These are phyloP conservation scores for Petaurus breviceps DNA, from an alignment of 2,113 vertebrate genomes.

Conservation along the genomic window DNA sequence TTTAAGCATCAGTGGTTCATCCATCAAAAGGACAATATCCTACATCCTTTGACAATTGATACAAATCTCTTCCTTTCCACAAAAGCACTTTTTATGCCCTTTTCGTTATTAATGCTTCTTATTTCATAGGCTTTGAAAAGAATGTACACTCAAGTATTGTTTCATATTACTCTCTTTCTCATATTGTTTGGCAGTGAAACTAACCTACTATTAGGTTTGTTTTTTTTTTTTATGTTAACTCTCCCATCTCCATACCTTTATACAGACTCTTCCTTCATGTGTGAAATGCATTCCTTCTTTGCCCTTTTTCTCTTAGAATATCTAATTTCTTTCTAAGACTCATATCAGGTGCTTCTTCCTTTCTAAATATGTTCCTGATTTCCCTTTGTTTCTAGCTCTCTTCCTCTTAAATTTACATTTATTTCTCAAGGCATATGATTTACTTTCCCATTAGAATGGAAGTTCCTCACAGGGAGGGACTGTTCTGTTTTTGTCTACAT, in stretches of 20 bases:
- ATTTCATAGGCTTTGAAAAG: not conserved
- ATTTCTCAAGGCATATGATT: not conserved
- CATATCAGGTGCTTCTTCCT: not conserved
- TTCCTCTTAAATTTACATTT: not conserved
- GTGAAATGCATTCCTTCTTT: not conserved
- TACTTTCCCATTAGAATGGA: not conserved
- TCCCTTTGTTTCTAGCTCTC: not conserved
- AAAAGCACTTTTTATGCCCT: not conserved
- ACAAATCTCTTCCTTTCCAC: not conserved
- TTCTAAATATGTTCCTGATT: not conserved
- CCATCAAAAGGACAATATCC: not conserved
- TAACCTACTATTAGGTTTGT: not conserved
- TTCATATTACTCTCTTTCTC: not conserved
- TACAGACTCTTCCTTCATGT: not conserved
- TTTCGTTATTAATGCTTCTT: not conserved
- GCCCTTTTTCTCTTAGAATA: not conserved
- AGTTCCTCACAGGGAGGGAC: not conserved
- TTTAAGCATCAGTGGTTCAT: not conserved
- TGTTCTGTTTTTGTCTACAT: not conserved
- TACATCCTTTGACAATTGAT: not conserved
- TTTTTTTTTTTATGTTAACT: not conserved
- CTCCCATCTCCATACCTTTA: not conserved
- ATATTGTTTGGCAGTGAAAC: not conserved
- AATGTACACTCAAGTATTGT: not conserved
- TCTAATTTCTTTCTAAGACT: not conserved